Conservation (phyloP, 2,113 vertebrate genomes). For the Catharus fuscescens region DNA sequence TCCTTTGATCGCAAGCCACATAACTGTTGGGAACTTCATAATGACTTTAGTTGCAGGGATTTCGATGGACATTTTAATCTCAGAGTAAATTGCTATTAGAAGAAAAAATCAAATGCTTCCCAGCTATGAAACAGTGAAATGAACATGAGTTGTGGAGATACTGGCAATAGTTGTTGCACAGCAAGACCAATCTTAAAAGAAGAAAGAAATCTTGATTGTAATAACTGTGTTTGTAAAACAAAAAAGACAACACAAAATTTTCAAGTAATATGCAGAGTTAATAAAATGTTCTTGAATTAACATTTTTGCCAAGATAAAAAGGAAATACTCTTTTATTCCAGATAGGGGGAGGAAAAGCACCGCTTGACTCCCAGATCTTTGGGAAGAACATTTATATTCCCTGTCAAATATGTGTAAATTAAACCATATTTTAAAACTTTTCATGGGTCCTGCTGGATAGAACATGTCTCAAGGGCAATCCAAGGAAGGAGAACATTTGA, state of each 20-base stretch:
- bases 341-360: background rate
- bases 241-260: background rate
- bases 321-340: background rate
- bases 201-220: background rate
- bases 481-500: background rate
- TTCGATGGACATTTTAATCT: background rate
- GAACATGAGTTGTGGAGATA: background rate
- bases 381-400: background rate
- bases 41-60: background rate
- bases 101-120: background rate
- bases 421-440: background rate
- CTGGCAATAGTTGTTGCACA: background rate
- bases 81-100: background rate
- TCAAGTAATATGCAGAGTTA: background rate
- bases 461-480: background rate
- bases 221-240: background rate
- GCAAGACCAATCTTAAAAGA: background rate
- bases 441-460: background rate
- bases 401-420: slow-evolving; percentile 13
- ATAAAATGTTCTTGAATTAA: background rate
- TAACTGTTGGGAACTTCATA: background rate
- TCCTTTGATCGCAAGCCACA: background rate
- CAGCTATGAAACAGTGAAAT: background rate
- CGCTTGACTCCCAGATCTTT: background rate
- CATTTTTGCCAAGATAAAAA: background rate